A percentile compares a stretch with the other conserved stretches of the same genome.
These are phyloP conservation scores for Anneissia japonica DNA, from an alignment of 35 echinoderm and acorn worm species.

Conservation along the genomic window DNA sequence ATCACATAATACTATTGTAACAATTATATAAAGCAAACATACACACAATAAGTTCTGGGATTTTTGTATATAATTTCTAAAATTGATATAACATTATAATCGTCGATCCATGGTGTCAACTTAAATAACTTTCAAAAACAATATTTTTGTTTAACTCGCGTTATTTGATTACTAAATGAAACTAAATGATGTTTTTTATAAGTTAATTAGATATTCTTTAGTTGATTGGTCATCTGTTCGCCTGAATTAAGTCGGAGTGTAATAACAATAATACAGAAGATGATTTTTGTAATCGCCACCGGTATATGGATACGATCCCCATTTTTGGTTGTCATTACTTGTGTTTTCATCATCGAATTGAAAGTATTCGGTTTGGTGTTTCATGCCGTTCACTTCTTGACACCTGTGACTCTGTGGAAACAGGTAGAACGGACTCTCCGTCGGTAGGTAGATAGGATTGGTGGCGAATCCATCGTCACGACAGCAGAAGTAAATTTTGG, in stretches of 20 bases:
- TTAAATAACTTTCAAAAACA: no score
- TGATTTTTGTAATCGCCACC: background rate
- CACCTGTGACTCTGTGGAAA: constrained; percentile 22
- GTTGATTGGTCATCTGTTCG: no score
- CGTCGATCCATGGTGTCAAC: no score
- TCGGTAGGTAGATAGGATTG: constrained; percentile 42
- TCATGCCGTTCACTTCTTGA: constrained; percentile 53
- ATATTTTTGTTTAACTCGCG: no score
- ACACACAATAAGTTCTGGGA: no score
- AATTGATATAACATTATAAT: no score
- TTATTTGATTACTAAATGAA: no score
- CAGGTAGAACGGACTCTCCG: constrained; percentile 35
- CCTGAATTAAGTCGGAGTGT: background rate
- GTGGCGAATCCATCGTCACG: constrained; percentile 34
- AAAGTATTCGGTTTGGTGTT: constrained; percentile 33
- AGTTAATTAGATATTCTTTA: no score
- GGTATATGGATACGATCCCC: background rate
- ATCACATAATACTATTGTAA: no score
- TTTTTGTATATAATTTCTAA: no score
- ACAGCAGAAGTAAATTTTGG: constrained; percentile 73
- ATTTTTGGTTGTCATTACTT: background rate
- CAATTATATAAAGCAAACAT: no score
- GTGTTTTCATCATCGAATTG: constrained; percentile 50
- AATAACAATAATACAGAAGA: background rate
- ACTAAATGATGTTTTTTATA: no score